phyloP scores from a whole-genome alignment of 2,888 invertebrate genomes.

The Conomelus anceps region DNA sequence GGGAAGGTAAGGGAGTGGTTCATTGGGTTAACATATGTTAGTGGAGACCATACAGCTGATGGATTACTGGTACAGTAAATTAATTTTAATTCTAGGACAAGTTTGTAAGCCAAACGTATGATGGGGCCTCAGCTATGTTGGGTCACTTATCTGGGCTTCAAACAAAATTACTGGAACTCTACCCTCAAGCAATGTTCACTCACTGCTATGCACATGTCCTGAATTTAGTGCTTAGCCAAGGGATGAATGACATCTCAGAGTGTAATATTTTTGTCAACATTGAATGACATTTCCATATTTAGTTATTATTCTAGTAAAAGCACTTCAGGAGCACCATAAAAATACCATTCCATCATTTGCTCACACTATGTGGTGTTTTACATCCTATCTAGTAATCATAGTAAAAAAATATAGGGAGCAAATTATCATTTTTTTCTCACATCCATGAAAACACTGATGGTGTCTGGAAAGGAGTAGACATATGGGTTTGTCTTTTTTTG shows the following conservation, averaged over 20 bases:
- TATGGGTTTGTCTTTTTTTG: not conserved
- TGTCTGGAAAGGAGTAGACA: not conserved
- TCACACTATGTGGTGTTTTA: conserved; percentile 14
- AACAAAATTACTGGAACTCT: conserved; percentile 33
- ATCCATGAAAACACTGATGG: conserved; percentile 7
- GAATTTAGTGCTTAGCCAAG: conserved; percentile 34
- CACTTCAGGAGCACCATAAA: conserved; percentile 21
- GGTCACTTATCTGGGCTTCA: conserved; percentile 37
- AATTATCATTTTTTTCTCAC: not conserved
- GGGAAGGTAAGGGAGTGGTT: no score
- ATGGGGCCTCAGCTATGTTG: conserved; percentile 37
- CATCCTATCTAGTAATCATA: conserved; percentile 1
- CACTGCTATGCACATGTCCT: conserved; percentile 35
- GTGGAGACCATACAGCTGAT: conserved; percentile 33
- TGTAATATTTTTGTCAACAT: conserved; percentile 36
- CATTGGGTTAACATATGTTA: conserved; percentile 37
- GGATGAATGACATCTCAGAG: conserved; percentile 32
- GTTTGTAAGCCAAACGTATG: conserved; percentile 38
- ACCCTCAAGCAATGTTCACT: conserved; percentile 32
- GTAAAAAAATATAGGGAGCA: conserved; percentile 11
- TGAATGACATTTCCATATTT: conserved; percentile 35
- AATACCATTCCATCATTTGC: conserved; percentile 1
- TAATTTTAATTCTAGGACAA: conserved; percentile 34
- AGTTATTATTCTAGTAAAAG: conserved; percentile 36
- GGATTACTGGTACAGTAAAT: conserved; percentile 32